These are phyloP conservation scores for Bufo bufo DNA, from an alignment of 2,113 vertebrate genomes.

Conservation along the genomic window DNA sequence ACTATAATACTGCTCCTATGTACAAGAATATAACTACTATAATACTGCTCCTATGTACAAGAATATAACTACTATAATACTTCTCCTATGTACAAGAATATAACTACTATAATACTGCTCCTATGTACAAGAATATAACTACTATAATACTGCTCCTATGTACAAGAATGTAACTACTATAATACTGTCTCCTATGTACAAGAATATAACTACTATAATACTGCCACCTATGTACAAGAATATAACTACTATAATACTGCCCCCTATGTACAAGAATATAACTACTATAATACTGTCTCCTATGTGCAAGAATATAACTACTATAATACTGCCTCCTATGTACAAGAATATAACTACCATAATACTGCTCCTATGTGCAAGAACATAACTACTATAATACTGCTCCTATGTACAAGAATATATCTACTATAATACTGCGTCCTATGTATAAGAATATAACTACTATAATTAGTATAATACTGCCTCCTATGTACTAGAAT, in stretches of 20 bases:
- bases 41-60: background rate
- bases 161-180: slow-evolving; percentile 2
- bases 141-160: background rate
- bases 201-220: background rate
- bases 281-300: background rate
- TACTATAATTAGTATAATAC: no score
- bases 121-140: background rate
- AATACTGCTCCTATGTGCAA: no score
- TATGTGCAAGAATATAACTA: background rate
- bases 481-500: no score
- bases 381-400: background rate
- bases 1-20: background rate
- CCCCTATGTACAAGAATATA: background rate
- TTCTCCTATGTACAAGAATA: background rate
- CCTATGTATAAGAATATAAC: no score
- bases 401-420: background rate
- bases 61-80: slow-evolving; percentile 11
- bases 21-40: background rate
- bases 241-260: background rate
- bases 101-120: background rate
- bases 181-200: background rate
- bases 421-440: background rate
- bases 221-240: background rate
- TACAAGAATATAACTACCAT: background rate
- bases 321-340: background rate